Evolutionary conservation across 2,113 vertebrate species (phyloP), one percentile per base, ranked within the genome.

Genomic region (Lichenostomus cassidix): DNA sequence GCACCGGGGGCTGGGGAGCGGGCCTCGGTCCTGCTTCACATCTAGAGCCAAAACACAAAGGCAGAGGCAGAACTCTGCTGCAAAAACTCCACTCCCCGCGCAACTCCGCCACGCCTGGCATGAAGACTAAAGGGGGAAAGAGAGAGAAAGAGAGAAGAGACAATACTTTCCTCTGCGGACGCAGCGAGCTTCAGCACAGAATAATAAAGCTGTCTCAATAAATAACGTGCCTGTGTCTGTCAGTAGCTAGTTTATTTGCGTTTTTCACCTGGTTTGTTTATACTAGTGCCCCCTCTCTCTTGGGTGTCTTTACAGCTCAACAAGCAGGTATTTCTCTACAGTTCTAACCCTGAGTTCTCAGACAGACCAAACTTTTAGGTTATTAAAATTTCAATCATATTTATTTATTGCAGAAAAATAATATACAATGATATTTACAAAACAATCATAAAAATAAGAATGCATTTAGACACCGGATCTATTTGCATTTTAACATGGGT

Each of bases 381-480:
- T 96, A 93, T 98, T 98, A 98, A 98, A 98, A 97, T 98, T 98
- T 98, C 98, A 96, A 90, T 97, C 97, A 98, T 98, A 98, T 98
- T 98, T 98, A 98, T 98, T 99, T 99, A 99, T 99, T 99, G 99
- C 98, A 99, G 99, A 99, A 98, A 98, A 98, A 98, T 98, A 98
- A 98, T 99, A 98, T 99, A 99, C 99, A 99, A 98, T 97, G 98
- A 98, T 98, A 99, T 99, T 98, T 99, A 99, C 99, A 99, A 98
- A 98, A 99, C 98, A 98, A 98, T 98, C 98, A 98, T 98, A 99
- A 99, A 99, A 99, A 99, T 98, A 99, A 97, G 98, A 99, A 99
- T 98, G 98, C 98, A 98, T 98, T 98, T 98, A 98, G 98, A 99
- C 98, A 99, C 98, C 98, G 97, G 98, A 98, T 99, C 98, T 98